Evolutionary conservation across 1,140 invertebrate species (phyloP).

Genomic region (Bemisia tabaci): DNA sequence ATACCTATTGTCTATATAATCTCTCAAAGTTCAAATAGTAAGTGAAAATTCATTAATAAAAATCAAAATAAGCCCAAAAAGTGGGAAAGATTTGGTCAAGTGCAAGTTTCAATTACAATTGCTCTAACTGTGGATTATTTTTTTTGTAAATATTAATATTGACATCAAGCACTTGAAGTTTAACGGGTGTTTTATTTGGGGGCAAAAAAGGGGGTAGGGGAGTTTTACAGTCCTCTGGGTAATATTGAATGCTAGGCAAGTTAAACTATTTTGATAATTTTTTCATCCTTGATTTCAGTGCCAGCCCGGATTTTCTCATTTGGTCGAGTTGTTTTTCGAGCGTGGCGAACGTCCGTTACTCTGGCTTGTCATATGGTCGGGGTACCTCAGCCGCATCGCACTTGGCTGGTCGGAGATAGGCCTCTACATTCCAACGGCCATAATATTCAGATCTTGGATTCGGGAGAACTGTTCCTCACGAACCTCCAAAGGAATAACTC

Average conservation of each 20-base stretch:
- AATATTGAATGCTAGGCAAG: too few species aligned
- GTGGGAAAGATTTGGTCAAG: too few species aligned
- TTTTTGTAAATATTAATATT: too few species aligned
- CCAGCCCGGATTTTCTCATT: constrained; percentile 55
- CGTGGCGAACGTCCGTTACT: constrained; percentile 46
- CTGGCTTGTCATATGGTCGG: constrained; percentile 51
- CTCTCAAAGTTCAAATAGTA: background rate
- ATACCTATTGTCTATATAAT: background rate
- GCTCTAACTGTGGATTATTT: too few species aligned
- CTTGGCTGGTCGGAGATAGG: constrained; percentile 42
- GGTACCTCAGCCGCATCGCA: constrained; percentile 38
- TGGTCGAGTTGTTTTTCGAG: constrained; percentile 44
- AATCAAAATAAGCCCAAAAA: too few species aligned
- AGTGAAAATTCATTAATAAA: too few species aligned
- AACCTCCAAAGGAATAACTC: constrained; percentile 36
- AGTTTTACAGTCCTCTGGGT: too few species aligned
- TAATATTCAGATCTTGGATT: constrained; percentile 44
- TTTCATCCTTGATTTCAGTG: constrained; percentile 31
- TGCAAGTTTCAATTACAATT: too few species aligned
- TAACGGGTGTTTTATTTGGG: too few species aligned
- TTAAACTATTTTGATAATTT: too few species aligned
- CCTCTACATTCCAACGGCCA: constrained; percentile 22
- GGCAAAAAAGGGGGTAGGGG: too few species aligned
- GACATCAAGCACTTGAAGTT: too few species aligned
- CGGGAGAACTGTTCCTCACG: constrained; percentile 47